Conservation (phyloP, 2,888 invertebrate genomes). For the Orthosia cruda region DNA sequence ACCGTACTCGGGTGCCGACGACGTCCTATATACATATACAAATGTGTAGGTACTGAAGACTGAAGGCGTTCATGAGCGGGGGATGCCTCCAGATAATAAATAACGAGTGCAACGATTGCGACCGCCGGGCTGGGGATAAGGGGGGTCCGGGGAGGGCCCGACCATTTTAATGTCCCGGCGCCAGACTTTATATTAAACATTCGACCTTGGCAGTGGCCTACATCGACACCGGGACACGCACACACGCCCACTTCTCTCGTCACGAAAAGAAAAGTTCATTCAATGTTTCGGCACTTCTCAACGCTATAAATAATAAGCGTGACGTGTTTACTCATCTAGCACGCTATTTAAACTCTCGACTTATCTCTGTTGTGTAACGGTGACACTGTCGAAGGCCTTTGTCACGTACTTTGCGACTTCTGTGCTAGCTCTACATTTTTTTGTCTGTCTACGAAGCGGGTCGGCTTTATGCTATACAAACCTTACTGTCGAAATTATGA, state of each 20-base stretch:
- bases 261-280: slow-evolving; percentile 91
- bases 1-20: slow-evolving; percentile 56
- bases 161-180: slow-evolving; percentile 92
- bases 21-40: slow-evolving; percentile 62
- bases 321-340: slow-evolving; percentile 84
- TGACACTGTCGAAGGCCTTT: slow-evolving; percentile 76
- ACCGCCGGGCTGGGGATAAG: slow-evolving; percentile 86
- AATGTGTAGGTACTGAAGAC: slow-evolving; percentile 72
- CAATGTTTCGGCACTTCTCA: slow-evolving; percentile 87
- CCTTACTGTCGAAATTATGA: not conserved
- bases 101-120: slow-evolving; percentile 92
- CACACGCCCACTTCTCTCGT: slow-evolving; percentile 88
- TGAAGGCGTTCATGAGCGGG: slow-evolving; percentile 81
- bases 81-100: slow-evolving; percentile 90
- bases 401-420: slow-evolving; percentile 68
- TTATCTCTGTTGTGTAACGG: slow-evolving; percentile 78
- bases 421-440: slow-evolving; percentile 54
- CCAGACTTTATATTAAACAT: slow-evolving; percentile 92
- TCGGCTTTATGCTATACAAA: slow-evolving; percentile 8
- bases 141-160: slow-evolving; percentile 89
- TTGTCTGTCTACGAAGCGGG: slow-evolving; percentile 57
- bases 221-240: slow-evolving; percentile 91
- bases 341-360: slow-evolving; percentile 78
- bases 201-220: slow-evolving; percentile 92
- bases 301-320: slow-evolving; percentile 88